phyloP scores from a whole-genome alignment of 2,888 invertebrate genomes.

The Pseudanteris insignis region DNA sequence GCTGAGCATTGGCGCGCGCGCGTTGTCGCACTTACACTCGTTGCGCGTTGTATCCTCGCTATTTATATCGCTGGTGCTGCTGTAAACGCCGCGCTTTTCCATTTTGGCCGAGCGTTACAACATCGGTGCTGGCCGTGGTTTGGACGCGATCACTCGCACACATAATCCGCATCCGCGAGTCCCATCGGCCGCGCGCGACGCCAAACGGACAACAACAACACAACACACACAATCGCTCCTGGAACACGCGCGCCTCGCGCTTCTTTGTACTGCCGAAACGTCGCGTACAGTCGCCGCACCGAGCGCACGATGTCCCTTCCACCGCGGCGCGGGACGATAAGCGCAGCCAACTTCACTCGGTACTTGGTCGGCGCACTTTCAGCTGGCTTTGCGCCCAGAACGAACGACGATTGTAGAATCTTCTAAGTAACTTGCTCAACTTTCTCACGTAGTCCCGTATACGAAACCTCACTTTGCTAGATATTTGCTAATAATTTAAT shows the following conservation, averaged over 20 bases:
- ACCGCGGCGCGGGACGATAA: neutral
- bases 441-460: too few species aligned
- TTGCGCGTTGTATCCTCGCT: constrained; percentile 63
- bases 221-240: neutral
- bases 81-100: constrained; percentile 65
- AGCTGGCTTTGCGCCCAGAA: too few species aligned
- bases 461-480: too few species aligned
- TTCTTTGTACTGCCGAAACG: neutral
- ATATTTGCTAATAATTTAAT: too few species aligned
- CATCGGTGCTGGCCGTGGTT: constrained; percentile 17
- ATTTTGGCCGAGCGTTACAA: constrained; percentile 64
- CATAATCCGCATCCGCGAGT: neutral
- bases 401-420: too few species aligned
- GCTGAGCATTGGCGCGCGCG: too few species aligned
- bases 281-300: neutral
- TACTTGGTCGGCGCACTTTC: neutral
- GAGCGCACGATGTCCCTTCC: neutral
- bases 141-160: constrained; percentile 14
- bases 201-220: neutral
- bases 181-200: neutral
- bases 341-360: neutral
- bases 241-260: neutral
- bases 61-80: constrained; percentile 67
- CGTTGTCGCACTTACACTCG: constrained; percentile 56
- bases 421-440: too few species aligned